These are phyloP conservation scores for Catalaphyllia jardinei DNA, from an alignment of 64 coral and sea anemone species.

Conservation along the genomic window DNA sequence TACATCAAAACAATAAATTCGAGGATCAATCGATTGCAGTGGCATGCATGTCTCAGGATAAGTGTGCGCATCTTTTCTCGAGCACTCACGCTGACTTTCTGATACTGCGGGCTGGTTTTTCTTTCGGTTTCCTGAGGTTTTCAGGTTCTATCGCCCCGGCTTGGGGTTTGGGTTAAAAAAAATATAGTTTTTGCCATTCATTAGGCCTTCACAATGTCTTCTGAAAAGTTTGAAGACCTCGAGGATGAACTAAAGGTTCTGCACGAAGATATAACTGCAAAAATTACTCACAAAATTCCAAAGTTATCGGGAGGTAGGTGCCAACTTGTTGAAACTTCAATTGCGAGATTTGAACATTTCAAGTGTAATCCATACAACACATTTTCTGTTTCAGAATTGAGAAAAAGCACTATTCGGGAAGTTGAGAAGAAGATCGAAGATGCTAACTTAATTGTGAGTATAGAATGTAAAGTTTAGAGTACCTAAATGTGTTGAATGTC, in stretches of 20 bases:
- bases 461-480: no score
- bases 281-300: conserved; percentile 75
- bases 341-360: no score
- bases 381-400: conserved; percentile 67
- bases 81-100: not conserved
- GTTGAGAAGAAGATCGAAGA: conserved; percentile 95
- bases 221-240: conserved; percentile 95
- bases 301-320: conserved; percentile 69
- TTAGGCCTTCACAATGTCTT: conserved; percentile 62
- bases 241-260: conserved; percentile 84
- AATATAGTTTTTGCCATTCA: not conserved
- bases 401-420: conserved; percentile 77
- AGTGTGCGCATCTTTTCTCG: conserved; percentile 1
- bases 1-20: conserved; percentile 49
- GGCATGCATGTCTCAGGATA: conserved; percentile 12
- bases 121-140: not conserved
- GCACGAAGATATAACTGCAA: conserved; percentile 71
- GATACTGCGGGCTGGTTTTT: not conserved
- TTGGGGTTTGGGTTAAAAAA: not conserved
- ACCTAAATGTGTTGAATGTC: not conserved
- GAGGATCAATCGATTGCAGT: conserved; percentile 26
- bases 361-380: not conserved
- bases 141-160: not conserved
- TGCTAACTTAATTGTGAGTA: conserved; percentile 86
- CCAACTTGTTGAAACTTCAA: not conserved